phyloP scores from a whole-genome alignment of 2,113 vertebrate genomes.

The Carollia perspicillata region DNA sequence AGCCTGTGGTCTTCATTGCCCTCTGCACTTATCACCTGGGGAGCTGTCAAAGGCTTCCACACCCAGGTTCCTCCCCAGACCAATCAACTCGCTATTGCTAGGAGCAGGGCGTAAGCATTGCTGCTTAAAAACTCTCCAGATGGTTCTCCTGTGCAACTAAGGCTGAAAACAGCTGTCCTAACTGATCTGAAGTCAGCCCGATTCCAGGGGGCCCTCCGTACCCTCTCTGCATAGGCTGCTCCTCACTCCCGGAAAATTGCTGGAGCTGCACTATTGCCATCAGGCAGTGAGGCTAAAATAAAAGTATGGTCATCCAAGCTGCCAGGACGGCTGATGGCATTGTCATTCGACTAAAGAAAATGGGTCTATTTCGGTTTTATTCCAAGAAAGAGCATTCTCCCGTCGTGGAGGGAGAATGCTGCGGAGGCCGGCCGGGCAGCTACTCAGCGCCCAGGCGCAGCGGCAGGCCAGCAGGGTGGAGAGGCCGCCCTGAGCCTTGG shows the following conservation, averaged over 20 bases:
- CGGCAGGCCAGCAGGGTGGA: not conserved
- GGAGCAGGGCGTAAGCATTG: fast-evolving
- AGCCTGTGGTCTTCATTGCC: not conserved
- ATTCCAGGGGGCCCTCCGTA: not conserved
- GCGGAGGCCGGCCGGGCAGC: not conserved
- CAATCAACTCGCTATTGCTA: not conserved
- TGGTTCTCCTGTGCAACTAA: not conserved
- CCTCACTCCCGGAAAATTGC: constrained; percentile 21
- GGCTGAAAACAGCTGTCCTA: not conserved
- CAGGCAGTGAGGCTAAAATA: not conserved
- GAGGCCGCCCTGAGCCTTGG: not conserved
- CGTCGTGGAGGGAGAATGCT: not conserved
- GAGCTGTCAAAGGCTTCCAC: not conserved
- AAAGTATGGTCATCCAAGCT: constrained; percentile 26
- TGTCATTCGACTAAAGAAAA: constrained; percentile 23
- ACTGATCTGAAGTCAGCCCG: not conserved
- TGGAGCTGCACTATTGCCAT: not conserved
- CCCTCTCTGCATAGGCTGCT: not conserved
- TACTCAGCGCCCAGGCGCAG: not conserved
- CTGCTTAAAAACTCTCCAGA: not conserved
- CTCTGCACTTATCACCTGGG: not conserved
- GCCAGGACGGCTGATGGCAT: not conserved
- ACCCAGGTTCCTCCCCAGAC: not conserved
- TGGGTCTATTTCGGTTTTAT: constrained; percentile 27
- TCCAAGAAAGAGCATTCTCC: not conserved